phyloP scores from a whole-genome alignment of 2,888 invertebrate species.

The Drosophila mimetica region DNA sequence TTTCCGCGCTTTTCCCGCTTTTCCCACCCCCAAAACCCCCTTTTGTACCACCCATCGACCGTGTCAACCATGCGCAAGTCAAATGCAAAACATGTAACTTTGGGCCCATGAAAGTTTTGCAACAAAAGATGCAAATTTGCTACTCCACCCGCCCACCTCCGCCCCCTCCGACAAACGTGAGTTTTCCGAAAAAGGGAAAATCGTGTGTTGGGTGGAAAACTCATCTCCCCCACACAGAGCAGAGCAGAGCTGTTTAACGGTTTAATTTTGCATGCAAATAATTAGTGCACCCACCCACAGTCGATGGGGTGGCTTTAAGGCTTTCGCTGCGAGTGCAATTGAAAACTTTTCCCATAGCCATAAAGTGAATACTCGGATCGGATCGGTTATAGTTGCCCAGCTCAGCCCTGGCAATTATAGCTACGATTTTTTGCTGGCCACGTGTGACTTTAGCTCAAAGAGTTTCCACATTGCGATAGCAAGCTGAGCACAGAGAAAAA shows the following conservation, averaged over 20 bases:
- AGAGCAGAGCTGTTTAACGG: conserved; percentile 30
- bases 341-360: conserved; percentile 29
- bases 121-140: conserved; percentile 52
- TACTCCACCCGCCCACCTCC: conserved; percentile 18
- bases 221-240: no score
- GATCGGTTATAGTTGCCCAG: conserved; percentile 27
- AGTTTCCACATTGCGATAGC: conserved; percentile 15
- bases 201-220: background rate
- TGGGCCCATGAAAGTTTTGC: conserved; percentile 47
- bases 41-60: conserved; percentile 8
- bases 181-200: conserved; percentile 22
- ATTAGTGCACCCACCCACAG: conserved; percentile 45
- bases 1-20: conserved; percentile 34
- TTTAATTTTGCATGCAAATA: conserved; percentile 49
- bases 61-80: conserved; percentile 63
- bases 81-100: conserved; percentile 58
- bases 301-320: conserved; percentile 19
- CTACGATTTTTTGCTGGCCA: background rate
- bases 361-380: conserved; percentile 6
- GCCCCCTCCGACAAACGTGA: conserved; percentile 33
- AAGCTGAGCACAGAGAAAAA: no score
- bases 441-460: background rate
- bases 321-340: conserved; percentile 20
- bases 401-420: conserved; percentile 2
- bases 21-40: background rate